A percentile compares a stretch with the other conserved stretches of the same genome.
Conservation (phyloP, 2,888 invertebrate species). For the Chloroclysta siterata region DNA sequence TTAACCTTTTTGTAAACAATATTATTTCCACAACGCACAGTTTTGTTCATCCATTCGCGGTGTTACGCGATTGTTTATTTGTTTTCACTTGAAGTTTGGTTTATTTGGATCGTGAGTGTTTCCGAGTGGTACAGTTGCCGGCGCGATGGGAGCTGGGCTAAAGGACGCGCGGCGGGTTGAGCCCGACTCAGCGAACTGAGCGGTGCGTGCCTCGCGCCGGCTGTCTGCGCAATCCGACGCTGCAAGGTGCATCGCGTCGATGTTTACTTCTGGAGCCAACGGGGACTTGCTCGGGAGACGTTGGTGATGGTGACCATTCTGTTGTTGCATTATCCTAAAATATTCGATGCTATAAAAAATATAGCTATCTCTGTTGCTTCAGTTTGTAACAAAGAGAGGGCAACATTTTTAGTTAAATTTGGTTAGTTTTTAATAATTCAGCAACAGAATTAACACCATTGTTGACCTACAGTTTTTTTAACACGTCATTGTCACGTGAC, state of each 20-base stretch:
- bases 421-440: too few relatives aligned
- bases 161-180: constrained; percentile 61
- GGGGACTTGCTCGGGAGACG: constrained; percentile 34
- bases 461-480: too few relatives aligned
- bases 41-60: constrained; percentile 39
- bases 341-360: too few relatives aligned
- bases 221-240: constrained; percentile 71
- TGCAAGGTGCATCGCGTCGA: constrained; percentile 53
- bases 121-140: constrained; percentile 42
- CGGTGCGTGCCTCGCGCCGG: constrained; percentile 55
- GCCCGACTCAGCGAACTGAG: constrained; percentile 65
- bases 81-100: constrained; percentile 27
- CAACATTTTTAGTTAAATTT: too few relatives aligned
- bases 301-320: too few relatives aligned
- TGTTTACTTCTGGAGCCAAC: constrained; percentile 37
- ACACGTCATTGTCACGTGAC: too few relatives aligned
- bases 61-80: constrained; percentile 8
- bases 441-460: too few relatives aligned
- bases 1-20: constrained; percentile 61
- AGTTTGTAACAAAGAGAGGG: too few relatives aligned
- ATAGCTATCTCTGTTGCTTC: too few relatives aligned
- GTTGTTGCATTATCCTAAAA: too few relatives aligned
- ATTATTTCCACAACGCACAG: constrained; percentile 32
- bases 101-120: constrained; percentile 42
- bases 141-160: constrained; percentile 36